Conservation (phyloP, 2,888 invertebrate genomes). For the Epinotia ramella region DNA sequence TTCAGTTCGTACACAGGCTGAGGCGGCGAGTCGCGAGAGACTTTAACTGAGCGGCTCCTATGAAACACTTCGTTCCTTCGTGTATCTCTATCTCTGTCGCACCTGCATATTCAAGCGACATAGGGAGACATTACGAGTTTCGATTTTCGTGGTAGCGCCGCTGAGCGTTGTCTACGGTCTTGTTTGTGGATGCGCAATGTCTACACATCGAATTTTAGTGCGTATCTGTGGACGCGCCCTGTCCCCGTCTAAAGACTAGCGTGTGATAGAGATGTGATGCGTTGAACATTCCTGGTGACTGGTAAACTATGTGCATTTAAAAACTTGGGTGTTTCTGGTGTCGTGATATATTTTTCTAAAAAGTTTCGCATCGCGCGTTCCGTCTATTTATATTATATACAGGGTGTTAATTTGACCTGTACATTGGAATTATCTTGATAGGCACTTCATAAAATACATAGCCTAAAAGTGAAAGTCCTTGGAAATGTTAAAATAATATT, state of each 20-base stretch:
- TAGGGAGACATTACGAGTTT: too few species aligned
- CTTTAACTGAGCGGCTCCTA: conserved; percentile 3
- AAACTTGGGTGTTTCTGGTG: conserved; percentile 51
- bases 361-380: conserved; percentile 24
- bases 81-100: too few species aligned
- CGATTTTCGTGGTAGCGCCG: too few species aligned
- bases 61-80: too few species aligned
- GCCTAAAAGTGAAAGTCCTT: not conserved
- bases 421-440: not conserved
- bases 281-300: conserved; percentile 71
- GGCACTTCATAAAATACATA: not conserved
- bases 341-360: conserved; percentile 66
- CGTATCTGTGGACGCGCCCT: not conserved
- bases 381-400: conserved; percentile 1
- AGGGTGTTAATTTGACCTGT: not conserved
- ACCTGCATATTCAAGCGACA: too few species aligned
- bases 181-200: not conserved
- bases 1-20: conserved; percentile 77
- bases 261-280: conserved; percentile 56
- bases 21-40: conserved; percentile 57
- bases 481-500: not conserved
- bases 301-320: conserved; percentile 73
- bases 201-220: not conserved
- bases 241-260: not conserved
- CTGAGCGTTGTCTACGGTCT: not conserved